Conservation (phyloP, 2,888 invertebrate species). For the Andrena dorsata region DNA sequence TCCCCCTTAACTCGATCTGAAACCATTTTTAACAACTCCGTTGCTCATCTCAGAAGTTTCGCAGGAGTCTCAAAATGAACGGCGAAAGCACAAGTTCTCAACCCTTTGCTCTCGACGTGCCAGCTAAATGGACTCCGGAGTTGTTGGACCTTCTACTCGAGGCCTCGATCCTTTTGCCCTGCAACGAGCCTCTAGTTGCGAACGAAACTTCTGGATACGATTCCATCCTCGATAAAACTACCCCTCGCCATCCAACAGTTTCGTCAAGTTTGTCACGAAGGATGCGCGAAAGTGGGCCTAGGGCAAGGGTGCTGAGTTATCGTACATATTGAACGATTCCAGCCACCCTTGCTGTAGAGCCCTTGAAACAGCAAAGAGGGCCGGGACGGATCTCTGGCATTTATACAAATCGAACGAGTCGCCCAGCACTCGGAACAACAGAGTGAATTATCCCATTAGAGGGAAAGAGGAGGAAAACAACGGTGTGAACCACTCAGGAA, state of each 20-base stretch:
- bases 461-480: background rate
- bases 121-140: background rate
- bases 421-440: background rate
- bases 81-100: background rate
- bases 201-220: background rate
- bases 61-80: background rate
- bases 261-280: constrained; percentile 9
- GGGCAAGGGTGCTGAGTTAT: constrained; percentile 33
- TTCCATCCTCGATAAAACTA: background rate
- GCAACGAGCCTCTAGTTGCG: background rate
- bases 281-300: constrained; percentile 35
- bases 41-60: background rate
- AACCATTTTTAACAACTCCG: too few relatives aligned
- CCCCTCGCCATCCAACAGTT: background rate
- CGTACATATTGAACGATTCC: constrained; percentile 39
- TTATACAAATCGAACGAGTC: background rate
- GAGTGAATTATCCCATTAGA: constrained; percentile 33
- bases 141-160: background rate
- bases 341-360: background rate
- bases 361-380: background rate
- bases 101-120: background rate
- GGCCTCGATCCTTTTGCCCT: background rate
- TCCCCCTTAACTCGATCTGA: too few relatives aligned
- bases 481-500: constrained; percentile 47
- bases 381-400: background rate